Base-by-base conservation (phyloP, 2,888 invertebrate species). In the Drosophila merina region DNA sequence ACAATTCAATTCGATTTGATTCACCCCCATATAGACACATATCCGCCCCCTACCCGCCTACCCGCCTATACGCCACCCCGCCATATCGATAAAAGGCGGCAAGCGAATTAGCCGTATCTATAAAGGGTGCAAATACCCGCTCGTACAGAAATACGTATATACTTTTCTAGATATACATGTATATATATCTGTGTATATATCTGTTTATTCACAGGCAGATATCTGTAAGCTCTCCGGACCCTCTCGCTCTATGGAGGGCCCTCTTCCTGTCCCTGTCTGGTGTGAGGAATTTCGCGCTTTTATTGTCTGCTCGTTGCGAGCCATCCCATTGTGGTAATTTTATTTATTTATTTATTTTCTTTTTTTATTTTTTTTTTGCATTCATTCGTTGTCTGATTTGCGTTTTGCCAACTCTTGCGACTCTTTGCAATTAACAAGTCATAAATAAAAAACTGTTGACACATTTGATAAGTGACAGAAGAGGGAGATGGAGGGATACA, bases 401-500 rank as follows among this genome's bases (percentile, higher is more conserved):
- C 84, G 76, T 77, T 76, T 74, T 68, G 69, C 69, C 78, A 80
- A 77, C 81, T 79, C 74, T 78, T 77, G 85, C 68, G 77, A 73
- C 77, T 79, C 75, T 86, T 79, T 84, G 76, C 80, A 88, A 88
- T 88, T 82, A 89, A 83, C 81, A 89, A 77, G 76, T 84, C 78
- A 76, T 88, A 89, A 88, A 86, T 88, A 80, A 86, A 80, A 83
- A 76, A 68, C 26, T 76, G 75, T 79, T 81, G 86, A 86, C 85
- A 86, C 48, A 77, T 75, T 80, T 77, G 77, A 78, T 78, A 78
- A 78, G 74, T 81, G 60, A 50, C 76, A 63, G 63, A 63, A 69
- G 64, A 50, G 40, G 7, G 20, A 14, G 20, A 42, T 4, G 14
- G 48, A 2, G 20, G 20, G 9, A 20, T 42, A 10, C 31, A 20